phyloP scores from a whole-genome alignment of 2,888 invertebrate genomes.

The Augochlorella aurata region DNA sequence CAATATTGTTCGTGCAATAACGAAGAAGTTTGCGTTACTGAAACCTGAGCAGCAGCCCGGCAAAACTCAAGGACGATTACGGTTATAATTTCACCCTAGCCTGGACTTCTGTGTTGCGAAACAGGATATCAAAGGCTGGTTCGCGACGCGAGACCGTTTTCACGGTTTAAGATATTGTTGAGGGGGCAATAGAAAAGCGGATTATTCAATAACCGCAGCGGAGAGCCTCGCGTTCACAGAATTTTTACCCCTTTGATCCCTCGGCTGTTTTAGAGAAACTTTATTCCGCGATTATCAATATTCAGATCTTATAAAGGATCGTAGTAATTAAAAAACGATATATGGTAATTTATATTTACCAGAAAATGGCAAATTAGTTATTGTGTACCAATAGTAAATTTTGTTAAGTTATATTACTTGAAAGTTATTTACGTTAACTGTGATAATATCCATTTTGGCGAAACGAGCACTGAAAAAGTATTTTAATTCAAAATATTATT shows the following conservation, averaged over 20 bases:
- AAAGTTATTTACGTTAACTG: too few species aligned
- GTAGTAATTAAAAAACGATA: too few species aligned
- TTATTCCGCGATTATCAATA: too few species aligned
- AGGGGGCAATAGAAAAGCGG: slow-evolving; percentile 1
- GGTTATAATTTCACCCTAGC: slow-evolving; percentile 29
- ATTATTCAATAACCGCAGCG: not conserved
- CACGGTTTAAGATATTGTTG: slow-evolving; percentile 5
- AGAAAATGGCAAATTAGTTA: too few species aligned
- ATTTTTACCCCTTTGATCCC: not conserved
- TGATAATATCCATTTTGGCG: not conserved
- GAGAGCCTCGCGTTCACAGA: not conserved
- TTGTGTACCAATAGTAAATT: too few species aligned
- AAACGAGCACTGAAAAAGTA: not conserved
- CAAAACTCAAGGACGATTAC: slow-evolving; percentile 28
- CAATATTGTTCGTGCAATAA: slow-evolving; percentile 18
- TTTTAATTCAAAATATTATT: not conserved
- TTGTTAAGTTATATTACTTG: too few species aligned
- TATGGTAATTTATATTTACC: too few species aligned
- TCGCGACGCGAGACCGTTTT: not conserved
- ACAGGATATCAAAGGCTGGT: not conserved
- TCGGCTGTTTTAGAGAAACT: too few species aligned
- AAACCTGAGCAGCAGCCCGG: slow-evolving; percentile 30
- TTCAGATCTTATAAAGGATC: too few species aligned
- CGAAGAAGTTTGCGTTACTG: slow-evolving; percentile 24
- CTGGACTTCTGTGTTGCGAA: slow-evolving; percentile 10